Conservation (phyloP, 2,888 invertebrate species). For the Sympetrum striolatum region DNA sequence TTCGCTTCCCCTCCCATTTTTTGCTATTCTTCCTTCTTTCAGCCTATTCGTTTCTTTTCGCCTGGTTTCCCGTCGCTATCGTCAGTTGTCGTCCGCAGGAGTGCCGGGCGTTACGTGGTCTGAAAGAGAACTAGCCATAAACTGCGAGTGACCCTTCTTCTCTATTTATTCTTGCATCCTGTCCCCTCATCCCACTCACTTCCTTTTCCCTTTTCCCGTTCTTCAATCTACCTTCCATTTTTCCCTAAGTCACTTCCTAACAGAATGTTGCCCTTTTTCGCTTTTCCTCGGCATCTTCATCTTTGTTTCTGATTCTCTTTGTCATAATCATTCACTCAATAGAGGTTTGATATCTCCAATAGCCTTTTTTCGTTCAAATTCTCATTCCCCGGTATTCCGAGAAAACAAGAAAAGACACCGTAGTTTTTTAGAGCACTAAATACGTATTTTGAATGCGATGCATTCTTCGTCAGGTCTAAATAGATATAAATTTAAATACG, state of each 20-base stretch:
- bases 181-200: background rate
- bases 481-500: no score
- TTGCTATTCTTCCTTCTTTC: background rate
- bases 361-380: no score
- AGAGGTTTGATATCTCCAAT: background rate
- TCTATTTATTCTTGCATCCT: background rate
- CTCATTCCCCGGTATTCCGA: no score
- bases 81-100: conserved; percentile 42
- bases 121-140: conserved; percentile 44
- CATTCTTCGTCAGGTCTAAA: no score
- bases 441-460: no score
- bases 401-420: no score
- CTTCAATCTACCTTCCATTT: no score
- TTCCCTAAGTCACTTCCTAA: background rate
- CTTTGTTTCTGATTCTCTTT: background rate
- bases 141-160: conserved; percentile 34
- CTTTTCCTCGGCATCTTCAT: background rate
- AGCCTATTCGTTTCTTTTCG: conserved; percentile 37
- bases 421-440: no score
- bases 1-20: background rate
- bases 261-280: background rate
- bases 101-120: conserved; percentile 35
- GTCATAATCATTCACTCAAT: no score
- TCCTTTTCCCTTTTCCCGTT: background rate
- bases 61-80: conserved; percentile 33